Evolutionary conservation across 2,113 vertebrate genomes (phyloP).

Genomic region (Pangasianodon gigas): DNA sequence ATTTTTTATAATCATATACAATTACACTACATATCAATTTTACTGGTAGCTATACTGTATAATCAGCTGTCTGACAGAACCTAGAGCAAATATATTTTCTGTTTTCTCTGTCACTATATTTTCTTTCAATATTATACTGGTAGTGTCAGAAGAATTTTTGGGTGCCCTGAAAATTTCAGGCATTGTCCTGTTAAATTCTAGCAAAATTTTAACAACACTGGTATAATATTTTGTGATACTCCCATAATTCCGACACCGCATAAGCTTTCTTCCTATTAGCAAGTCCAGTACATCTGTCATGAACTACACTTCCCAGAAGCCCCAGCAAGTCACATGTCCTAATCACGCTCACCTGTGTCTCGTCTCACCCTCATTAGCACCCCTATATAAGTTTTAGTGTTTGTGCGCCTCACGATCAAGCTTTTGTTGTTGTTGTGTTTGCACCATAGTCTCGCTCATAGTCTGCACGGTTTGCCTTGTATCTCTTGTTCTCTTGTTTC

Average conservation of each 20-base stretch:
- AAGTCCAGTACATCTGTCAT: not conserved
- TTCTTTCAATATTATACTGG: not conserved
- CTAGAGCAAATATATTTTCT: not conserved
- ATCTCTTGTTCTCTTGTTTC: too few species aligned
- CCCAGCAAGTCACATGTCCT: too few species aligned
- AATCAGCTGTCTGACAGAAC: not conserved
- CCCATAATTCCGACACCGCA: not conserved
- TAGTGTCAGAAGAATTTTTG: not conserved
- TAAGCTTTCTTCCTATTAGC: not conserved
- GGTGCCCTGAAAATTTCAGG: not conserved
- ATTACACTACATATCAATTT: not conserved
- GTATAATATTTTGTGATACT: not conserved
- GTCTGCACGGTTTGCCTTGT: too few species aligned
- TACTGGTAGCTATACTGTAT: too few species aligned
- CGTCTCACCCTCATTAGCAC: too few species aligned
- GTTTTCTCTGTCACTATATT: not conserved
- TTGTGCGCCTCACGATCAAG: too few species aligned
- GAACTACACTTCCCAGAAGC: too few species aligned
- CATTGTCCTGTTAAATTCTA: not conserved
- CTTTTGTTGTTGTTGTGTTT: too few species aligned
- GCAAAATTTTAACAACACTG: not conserved
- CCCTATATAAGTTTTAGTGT: too few species aligned
- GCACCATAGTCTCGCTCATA: too few species aligned
- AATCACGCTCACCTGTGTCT: too few species aligned
- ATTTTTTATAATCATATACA: not conserved